A percentile compares a stretch with the other conserved stretches of the same genome.
Evolutionary conservation across 2,888 invertebrate genomes (phyloP).

Genomic region (Drosophila parthenogenetica): DNA sequence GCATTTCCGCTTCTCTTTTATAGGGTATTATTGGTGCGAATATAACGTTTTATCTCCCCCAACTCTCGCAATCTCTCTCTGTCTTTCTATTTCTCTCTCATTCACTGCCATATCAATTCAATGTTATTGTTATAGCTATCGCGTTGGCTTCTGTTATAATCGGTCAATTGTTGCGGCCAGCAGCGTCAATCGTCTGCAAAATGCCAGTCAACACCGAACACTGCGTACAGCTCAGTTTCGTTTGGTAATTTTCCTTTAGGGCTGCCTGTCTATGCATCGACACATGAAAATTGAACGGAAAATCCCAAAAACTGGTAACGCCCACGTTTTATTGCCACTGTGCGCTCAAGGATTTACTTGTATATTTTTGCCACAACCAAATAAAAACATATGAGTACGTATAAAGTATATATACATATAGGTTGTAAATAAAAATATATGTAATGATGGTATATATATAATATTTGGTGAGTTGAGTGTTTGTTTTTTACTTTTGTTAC

Average conservation of each 20-base stretch:
- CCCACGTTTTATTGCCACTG: constrained; percentile 58
- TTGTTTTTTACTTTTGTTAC: constrained; percentile 52
- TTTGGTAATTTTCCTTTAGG: constrained; percentile 7
- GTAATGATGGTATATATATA: constrained; percentile 16
- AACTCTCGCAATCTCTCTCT: too few species aligned
- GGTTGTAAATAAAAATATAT: constrained; percentile 14
- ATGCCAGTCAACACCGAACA: constrained; percentile 6
- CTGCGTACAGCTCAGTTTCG: constrained; percentile 1
- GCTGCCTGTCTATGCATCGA: constrained; percentile 13
- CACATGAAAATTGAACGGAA: constrained; percentile 13
- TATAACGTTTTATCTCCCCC: not conserved
- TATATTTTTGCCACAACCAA: constrained; percentile 30
- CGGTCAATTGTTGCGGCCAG: constrained; percentile 68
- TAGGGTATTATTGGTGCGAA: constrained; percentile 23
- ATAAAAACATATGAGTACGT: constrained; percentile 33
- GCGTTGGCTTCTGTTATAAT: constrained; percentile 54
- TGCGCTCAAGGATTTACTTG: constrained; percentile 47
- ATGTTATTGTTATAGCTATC: constrained; percentile 37
- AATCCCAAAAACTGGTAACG: constrained; percentile 36
- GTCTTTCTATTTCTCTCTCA: not conserved
- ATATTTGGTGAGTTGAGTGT: constrained; percentile 48
- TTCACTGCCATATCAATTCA: constrained; percentile 17
- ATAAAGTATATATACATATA: constrained; percentile 9
- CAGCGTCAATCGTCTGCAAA: constrained; percentile 53
- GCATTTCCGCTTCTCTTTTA: not conserved